Conservation (phyloP, 1,140 invertebrate genomes). For the Aculops lycopersici region DNA sequence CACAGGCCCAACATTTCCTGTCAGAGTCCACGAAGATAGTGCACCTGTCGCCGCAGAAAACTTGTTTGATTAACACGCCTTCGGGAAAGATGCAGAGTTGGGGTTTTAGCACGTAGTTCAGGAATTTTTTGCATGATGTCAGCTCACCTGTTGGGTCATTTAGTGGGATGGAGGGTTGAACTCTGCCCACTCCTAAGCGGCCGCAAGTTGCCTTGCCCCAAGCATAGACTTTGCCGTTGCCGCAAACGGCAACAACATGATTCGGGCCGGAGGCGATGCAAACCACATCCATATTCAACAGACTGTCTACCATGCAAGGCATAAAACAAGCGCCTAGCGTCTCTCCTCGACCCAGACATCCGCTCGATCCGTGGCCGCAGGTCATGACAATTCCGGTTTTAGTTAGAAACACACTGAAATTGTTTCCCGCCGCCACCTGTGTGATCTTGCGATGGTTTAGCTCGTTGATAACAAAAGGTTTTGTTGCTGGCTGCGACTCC, state of each 20-base stretch:
- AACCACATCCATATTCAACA: constrained; percentile 25
- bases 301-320: constrained; percentile 27
- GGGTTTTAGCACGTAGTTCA: constrained; percentile 13
- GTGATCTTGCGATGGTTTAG: constrained; percentile 8
- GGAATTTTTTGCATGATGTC: constrained; percentile 7
- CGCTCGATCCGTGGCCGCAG: constrained; percentile 29
- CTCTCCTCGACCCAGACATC: constrained; percentile 32
- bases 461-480: constrained; percentile 7
- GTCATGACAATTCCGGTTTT: constrained; percentile 33
- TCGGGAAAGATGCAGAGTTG: constrained; percentile 18
- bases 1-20: constrained; percentile 29
- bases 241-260: constrained; percentile 29
- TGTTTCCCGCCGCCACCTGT: constrained; percentile 11
- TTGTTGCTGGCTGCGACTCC: not conserved
- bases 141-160: constrained; percentile 10
- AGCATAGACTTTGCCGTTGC: constrained; percentile 26
- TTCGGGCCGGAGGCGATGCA: constrained; percentile 27
- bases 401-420: constrained; percentile 27
- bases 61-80: constrained; percentile 20
- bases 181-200: constrained; percentile 26
- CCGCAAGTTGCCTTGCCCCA: constrained; percentile 32
- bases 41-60: constrained; percentile 27
- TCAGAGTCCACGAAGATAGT: constrained; percentile 29
- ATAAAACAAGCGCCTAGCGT: constrained; percentile 20
- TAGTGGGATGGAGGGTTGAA: constrained; percentile 15